Evolutionary conservation across 2,888 invertebrate genomes (phyloP).

Genomic region (Sesia apiformis): DNA sequence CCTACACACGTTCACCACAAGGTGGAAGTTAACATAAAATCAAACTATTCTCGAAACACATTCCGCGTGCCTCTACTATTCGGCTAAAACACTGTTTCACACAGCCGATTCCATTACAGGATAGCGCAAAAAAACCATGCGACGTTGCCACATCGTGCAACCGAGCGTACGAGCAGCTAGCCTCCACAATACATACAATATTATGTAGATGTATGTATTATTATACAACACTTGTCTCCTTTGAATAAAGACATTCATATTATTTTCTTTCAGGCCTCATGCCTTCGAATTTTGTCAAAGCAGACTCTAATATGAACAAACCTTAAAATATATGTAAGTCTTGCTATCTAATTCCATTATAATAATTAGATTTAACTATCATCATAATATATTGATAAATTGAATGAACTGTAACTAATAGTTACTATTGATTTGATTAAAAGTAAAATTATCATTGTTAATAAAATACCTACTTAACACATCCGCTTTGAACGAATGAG

Average conservation of each 20-base stretch:
- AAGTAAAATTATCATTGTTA: no score
- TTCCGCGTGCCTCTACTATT: slow-evolving; percentile 28
- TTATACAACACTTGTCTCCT: slow-evolving; percentile 58
- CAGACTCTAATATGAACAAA: no score
- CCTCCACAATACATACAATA: slow-evolving; percentile 51
- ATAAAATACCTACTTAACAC: slow-evolving; percentile 18
- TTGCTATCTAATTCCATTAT: no score
- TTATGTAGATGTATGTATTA: slow-evolving; percentile 35
- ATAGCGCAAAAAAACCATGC: slow-evolving; percentile 64
- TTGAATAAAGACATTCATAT: slow-evolving; percentile 33
- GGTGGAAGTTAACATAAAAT: slow-evolving; percentile 22
- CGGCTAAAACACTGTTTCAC: slow-evolving; percentile 21
- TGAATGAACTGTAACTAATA: no score
- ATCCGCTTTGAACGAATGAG: slow-evolving; percentile 18
- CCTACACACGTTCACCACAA: slow-evolving; percentile 29
- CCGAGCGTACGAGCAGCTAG: slow-evolving; percentile 60
- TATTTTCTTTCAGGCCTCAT: slow-evolving; percentile 45
- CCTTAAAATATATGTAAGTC: no score
- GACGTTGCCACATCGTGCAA: slow-evolving; percentile 62
- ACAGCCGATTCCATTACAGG: slow-evolving; percentile 45
- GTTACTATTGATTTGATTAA: no score
- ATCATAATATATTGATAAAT: no score
- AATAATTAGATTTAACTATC: no score
- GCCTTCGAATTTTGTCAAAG: slow-evolving; percentile 22
- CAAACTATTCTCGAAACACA: slow-evolving; percentile 37